Conservation (phyloP, 2,888 invertebrate species). For the Nomada ferruginata region DNA sequence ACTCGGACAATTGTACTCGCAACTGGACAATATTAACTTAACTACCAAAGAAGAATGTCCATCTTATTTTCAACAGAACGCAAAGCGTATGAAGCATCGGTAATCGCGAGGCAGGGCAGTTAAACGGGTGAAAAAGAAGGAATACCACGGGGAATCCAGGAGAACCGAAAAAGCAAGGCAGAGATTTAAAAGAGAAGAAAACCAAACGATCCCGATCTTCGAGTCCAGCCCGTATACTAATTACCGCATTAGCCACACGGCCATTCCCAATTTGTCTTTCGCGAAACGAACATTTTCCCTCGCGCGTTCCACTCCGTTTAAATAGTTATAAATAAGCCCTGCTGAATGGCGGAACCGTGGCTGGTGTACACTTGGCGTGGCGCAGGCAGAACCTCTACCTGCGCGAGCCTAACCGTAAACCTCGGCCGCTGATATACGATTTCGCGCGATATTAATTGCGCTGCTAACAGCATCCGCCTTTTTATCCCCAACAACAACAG, state of each 20-base stretch:
- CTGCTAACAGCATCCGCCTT: slow-evolving; percentile 74
- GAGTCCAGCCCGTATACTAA: slow-evolving; percentile 52
- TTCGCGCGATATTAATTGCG: slow-evolving; percentile 72
- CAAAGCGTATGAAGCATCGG: no score
- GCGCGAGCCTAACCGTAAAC: slow-evolving; percentile 55
- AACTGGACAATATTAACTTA: no score
- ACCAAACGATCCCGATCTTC: slow-evolving; percentile 47
- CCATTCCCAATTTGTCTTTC: slow-evolving; percentile 56
- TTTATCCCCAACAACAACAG: slow-evolving; percentile 62
- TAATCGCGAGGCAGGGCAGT: not conserved
- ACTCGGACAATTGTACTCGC: no score
- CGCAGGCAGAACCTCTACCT: slow-evolving; percentile 38
- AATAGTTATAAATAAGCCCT: slow-evolving; percentile 61
- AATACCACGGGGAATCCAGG: not conserved
- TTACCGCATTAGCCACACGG: slow-evolving; percentile 53
- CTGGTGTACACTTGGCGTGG: not conserved
- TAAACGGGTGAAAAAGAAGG: not conserved
- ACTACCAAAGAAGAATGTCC: no score
- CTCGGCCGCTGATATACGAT: slow-evolving; percentile 63
- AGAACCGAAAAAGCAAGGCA: not conserved
- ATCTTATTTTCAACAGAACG: no score
- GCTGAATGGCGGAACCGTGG: slow-evolving; percentile 2
- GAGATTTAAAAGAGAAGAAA: not conserved
- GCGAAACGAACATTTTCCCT: slow-evolving; percentile 52
- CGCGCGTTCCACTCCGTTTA: slow-evolving; percentile 59